These are phyloP conservation scores for Pseudotriccus pelzelni DNA, from an alignment of 2,797 vertebrate genomes.

Conservation along the genomic window DNA sequence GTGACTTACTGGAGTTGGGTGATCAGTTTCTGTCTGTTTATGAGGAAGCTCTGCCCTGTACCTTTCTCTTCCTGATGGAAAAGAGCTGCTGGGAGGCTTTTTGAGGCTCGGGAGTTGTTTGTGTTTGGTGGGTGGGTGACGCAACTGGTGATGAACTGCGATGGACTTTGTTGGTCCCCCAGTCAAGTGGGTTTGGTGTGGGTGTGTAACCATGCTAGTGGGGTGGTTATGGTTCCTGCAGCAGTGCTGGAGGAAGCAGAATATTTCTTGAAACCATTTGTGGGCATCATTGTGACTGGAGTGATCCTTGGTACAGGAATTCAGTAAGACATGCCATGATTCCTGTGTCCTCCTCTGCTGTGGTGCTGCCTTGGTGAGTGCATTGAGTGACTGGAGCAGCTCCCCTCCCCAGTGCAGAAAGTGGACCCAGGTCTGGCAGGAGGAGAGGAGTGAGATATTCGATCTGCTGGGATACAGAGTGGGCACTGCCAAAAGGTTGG, in stretches of 20 bases:
- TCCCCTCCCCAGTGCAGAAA: background rate
- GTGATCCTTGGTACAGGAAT: fast-evolving
- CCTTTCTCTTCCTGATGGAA: background rate
- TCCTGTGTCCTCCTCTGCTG: background rate
- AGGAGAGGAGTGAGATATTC: background rate
- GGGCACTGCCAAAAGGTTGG: background rate
- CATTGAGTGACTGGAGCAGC: background rate
- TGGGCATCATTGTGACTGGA: fast-evolving
- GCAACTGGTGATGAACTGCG: background rate
- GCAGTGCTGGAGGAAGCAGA: background rate
- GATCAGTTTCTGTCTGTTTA: background rate
- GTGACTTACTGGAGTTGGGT: background rate
- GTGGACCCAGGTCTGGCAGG: no score
- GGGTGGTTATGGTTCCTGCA: background rate
- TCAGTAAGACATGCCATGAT: background rate
- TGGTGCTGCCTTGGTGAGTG: background rate
- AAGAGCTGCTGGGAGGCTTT: background rate
- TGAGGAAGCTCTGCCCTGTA: background rate
- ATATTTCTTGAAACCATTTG: background rate
- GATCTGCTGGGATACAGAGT: background rate
- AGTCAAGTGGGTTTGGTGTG: background rate
- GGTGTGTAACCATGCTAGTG: background rate
- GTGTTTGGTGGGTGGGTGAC: background rate
- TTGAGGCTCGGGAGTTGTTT: background rate
- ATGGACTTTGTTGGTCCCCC: background rate